A percentile compares a stretch with the other conserved stretches of the same genome.
phyloP scores from a whole-genome alignment of 2,797 vertebrate species.

The Setipinna tenuifilis region DNA sequence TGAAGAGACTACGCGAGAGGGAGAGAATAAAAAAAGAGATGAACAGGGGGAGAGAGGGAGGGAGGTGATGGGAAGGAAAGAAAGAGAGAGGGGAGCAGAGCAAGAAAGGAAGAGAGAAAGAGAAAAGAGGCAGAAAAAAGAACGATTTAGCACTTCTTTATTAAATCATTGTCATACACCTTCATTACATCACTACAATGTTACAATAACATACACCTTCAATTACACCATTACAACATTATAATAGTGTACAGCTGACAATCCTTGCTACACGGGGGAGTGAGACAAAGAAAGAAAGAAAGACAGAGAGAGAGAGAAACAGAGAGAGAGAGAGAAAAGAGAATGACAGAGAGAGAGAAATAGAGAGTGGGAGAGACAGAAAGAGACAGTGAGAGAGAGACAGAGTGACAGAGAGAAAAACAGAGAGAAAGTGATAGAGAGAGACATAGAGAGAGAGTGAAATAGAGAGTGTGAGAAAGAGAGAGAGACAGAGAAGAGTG shows the following conservation, averaged over 20 bases:
- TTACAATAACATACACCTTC: too few relatives aligned
- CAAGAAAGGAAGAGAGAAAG: not conserved
- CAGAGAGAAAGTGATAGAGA: constrained; percentile 38
- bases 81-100: not conserved
- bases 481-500: constrained; percentile 16
- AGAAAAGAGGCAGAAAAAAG: constrained; percentile 17
- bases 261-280: too few relatives aligned
- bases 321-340: constrained; percentile 23
- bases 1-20: too few relatives aligned
- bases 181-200: too few relatives aligned
- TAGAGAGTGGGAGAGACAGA: too few relatives aligned
- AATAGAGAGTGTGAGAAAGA: constrained; percentile 62
- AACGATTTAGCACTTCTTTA: too few relatives aligned
- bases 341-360: constrained; percentile 32
- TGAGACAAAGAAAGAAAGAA: too few relatives aligned
- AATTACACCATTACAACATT: too few relatives aligned
- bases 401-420: not conserved
- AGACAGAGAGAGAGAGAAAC: not conserved
- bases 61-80: not conserved
- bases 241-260: too few relatives aligned
- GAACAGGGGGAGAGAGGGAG: not conserved
- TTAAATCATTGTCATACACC: too few relatives aligned
- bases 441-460: constrained; percentile 55
- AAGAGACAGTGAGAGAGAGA: too few relatives aligned
- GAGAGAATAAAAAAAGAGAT: not conserved